These are phyloP conservation scores for Drosophila melanosoma DNA, from an alignment of 2,888 invertebrate genomes.

Conservation along the genomic window DNA sequence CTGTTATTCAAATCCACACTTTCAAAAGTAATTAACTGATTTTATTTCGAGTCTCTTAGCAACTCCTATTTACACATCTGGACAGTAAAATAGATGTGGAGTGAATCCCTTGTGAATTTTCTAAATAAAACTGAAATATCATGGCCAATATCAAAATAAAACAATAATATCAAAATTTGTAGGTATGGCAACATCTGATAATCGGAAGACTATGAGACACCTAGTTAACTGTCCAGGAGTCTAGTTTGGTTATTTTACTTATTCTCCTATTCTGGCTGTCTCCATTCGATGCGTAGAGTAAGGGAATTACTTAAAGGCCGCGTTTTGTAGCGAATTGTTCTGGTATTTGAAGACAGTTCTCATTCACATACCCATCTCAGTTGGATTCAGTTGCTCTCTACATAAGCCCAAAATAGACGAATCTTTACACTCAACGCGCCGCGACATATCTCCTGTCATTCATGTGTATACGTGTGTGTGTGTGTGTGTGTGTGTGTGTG, in stretches of 20 bases:
- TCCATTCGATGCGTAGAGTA: background rate
- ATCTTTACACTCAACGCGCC: conserved; percentile 51
- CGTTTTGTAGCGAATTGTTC: conserved; percentile 27
- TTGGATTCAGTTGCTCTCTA: conserved; percentile 3
- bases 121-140: too few relatives aligned
- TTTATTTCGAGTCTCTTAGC: too few relatives aligned
- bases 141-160: too few relatives aligned
- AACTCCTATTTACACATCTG: background rate
- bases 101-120: too few relatives aligned
- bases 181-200: too few relatives aligned
- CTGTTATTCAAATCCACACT: background rate
- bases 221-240: too few relatives aligned
- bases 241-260: too few relatives aligned
- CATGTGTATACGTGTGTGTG: conserved; percentile 20
- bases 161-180: too few relatives aligned
- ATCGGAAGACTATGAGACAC: too few relatives aligned
- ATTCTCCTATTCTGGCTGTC: background rate
- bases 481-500: conserved; percentile 9
- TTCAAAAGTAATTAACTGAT: background rate
- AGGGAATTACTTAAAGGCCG: conserved; percentile 4
- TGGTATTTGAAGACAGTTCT: conserved; percentile 46
- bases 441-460: conserved; percentile 62
- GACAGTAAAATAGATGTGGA: background rate
- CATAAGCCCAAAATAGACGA: conserved; percentile 45
- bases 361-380: background rate